phyloP scores from a whole-genome alignment of 2,888 invertebrate species.

The Trachelus stipa region DNA sequence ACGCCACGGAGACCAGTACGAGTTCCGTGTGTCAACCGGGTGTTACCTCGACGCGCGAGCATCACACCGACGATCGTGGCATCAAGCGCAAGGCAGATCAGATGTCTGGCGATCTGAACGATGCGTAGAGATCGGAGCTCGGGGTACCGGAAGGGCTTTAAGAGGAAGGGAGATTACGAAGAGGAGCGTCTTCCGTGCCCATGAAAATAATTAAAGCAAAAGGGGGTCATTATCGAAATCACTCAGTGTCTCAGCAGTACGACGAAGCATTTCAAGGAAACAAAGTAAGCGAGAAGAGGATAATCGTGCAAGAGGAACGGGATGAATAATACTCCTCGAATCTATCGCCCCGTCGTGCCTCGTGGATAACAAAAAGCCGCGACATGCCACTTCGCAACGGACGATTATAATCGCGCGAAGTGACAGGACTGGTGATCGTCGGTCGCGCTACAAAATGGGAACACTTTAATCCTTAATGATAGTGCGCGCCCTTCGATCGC shows the following conservation, averaged over 20 bases:
- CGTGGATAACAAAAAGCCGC: slow-evolving; percentile 16
- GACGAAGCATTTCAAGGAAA: slow-evolving; percentile 11
- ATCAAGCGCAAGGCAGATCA: slow-evolving; percentile 63
- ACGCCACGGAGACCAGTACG: neutral
- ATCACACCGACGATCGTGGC: slow-evolving; percentile 53
- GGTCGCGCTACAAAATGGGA: neutral
- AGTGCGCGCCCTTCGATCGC: neutral
- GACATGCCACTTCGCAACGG: neutral
- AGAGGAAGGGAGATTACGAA: neutral
- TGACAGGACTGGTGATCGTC: neutral
- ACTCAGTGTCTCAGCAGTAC: slow-evolving; percentile 63
- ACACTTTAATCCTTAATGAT: neutral
- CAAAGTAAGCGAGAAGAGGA: neutral
- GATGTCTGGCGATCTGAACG: slow-evolving; percentile 53
- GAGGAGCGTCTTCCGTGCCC: slow-evolving; percentile 42
- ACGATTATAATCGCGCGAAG: slow-evolving; percentile 1
- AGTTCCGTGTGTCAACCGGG: neutral
- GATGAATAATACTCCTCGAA: slow-evolving; percentile 1
- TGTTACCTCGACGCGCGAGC: slow-evolving; percentile 30
- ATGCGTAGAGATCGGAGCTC: slow-evolving; percentile 44
- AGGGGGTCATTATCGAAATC: slow-evolving; percentile 59
- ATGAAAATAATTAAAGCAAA: slow-evolving; percentile 29
- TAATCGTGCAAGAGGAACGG: neutral
- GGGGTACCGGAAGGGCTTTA: neutral
- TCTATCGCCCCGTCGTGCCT: slow-evolving; percentile 1